phyloP scores from a whole-genome alignment of 2,888 invertebrate species.

The Microctonus brassicae region DNA sequence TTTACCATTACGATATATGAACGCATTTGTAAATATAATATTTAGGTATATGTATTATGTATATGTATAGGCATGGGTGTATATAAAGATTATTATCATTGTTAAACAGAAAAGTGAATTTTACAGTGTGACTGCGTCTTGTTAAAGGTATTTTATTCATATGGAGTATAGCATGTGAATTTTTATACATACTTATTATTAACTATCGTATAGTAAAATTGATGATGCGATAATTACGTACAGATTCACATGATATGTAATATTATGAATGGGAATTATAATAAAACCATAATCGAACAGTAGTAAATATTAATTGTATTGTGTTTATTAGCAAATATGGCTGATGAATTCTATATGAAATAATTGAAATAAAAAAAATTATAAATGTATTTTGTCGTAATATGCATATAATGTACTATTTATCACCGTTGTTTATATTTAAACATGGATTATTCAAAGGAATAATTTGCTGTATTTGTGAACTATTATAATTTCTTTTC shows the following conservation, averaged over 20 bases:
- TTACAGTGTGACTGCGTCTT: constrained; percentile 29
- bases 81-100: constrained; percentile 32
- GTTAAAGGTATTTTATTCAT: constrained; percentile 28
- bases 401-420: no score
- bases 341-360: not conserved
- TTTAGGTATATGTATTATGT: not conserved
- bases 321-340: not conserved
- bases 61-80: no score
- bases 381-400: no score
- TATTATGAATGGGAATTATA: not conserved
- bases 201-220: no score
- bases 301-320: not conserved
- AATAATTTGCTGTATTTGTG: no score
- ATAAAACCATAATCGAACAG: not conserved
- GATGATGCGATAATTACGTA: not conserved
- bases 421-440: no score
- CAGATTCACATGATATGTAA: not conserved
- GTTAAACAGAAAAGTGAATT: constrained; percentile 41
- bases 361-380: not conserved
- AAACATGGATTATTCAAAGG: no score
- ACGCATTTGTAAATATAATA: constrained; percentile 4
- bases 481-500: no score
- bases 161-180: not conserved
- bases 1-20: constrained; percentile 18
- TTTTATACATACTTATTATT: no score